Percentiles rank a stretch among this genome's conserved stretches.
phyloP scores from a whole-genome alignment of 2,888 invertebrate species.

The Machimus atricapillus region DNA sequence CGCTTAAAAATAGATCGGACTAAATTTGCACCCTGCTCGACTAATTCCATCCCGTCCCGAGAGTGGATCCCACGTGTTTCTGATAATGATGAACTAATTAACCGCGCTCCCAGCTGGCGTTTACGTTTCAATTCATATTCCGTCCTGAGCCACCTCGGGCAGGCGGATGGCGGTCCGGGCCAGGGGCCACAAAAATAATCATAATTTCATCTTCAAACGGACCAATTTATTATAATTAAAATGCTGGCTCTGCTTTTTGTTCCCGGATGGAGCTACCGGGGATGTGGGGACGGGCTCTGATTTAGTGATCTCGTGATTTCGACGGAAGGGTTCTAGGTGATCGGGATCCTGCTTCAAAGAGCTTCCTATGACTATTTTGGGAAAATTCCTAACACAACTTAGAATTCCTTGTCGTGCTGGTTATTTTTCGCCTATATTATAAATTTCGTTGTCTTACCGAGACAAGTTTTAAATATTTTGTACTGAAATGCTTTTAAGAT shows the following conservation, averaged over 20 bases:
- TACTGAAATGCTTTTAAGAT: not conserved
- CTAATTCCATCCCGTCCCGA: conserved; percentile 1
- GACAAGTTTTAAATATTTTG: not conserved
- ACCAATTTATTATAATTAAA: conserved; percentile 45
- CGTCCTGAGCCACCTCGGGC: not conserved
- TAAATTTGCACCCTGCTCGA: not conserved
- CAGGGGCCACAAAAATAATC: not conserved
- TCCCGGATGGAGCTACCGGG: not conserved
- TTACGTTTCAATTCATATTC: conserved; percentile 31
- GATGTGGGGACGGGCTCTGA: not conserved
- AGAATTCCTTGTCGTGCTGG: not conserved
- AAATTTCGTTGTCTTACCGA: not conserved
- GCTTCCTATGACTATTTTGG: not conserved
- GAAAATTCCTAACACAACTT: not conserved
- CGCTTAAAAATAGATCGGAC: conserved; percentile 11
- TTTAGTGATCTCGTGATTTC: conserved; percentile 41
- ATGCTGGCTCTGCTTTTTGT: conserved; percentile 29
- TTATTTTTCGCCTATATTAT: not conserved
- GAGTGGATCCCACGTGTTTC: conserved; percentile 58
- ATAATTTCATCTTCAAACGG: conserved; percentile 41
- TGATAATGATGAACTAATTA: conserved; percentile 59
- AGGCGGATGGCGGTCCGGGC: not conserved
- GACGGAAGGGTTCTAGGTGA: conserved; percentile 39
- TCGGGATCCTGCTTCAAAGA: not conserved
- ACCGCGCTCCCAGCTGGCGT: conserved; percentile 41